Conservation (phyloP, 1,140 invertebrate genomes). For the Drosophila chauvacae region DNA sequence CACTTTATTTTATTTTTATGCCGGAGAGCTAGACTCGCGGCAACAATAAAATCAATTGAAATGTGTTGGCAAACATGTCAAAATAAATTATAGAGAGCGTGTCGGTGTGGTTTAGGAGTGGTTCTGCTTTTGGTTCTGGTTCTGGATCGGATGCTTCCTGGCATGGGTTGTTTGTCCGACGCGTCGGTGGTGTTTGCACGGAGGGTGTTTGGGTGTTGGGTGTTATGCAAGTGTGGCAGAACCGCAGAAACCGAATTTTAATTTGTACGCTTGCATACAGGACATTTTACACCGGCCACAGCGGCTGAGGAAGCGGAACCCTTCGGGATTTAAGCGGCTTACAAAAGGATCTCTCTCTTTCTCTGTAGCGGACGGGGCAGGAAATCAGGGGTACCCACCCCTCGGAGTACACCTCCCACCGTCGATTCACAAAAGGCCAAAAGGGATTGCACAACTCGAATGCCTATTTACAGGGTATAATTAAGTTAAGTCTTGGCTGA, state of each 20-base stretch:
- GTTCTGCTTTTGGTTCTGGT: slow-evolving; percentile 8
- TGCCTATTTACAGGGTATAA: slow-evolving; percentile 83
- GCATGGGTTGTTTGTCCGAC: slow-evolving; percentile 55
- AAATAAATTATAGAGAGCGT: slow-evolving; percentile 83
- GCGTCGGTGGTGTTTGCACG: slow-evolving; percentile 45
- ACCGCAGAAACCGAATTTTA: slow-evolving; percentile 84
- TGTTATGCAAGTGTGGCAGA: slow-evolving; percentile 77
- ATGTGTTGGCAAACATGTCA: slow-evolving; percentile 85
- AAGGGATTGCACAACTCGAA: slow-evolving; percentile 79
- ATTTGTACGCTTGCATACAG: slow-evolving; percentile 77
- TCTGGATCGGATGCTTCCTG: slow-evolving; percentile 11
- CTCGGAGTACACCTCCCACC: background rate
- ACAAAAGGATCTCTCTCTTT: slow-evolving; percentile 58
- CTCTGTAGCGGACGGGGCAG: slow-evolving; percentile 14
- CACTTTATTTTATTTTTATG: slow-evolving; percentile 67
- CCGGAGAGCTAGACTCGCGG: slow-evolving; percentile 7
- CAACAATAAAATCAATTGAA: slow-evolving; percentile 84
- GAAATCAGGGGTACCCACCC: slow-evolving; percentile 44
- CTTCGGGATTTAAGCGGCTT: slow-evolving; percentile 73
- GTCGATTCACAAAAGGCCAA: slow-evolving; percentile 26
- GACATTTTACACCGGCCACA: slow-evolving; percentile 59
- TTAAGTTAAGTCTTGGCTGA: slow-evolving; percentile 80
- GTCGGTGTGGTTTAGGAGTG: slow-evolving; percentile 46
- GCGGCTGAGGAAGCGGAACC: slow-evolving; percentile 38
- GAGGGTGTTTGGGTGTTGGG: slow-evolving; percentile 20